Conservation (phyloP, 2,113 vertebrate genomes). For the Hydropotes inermis region DNA sequence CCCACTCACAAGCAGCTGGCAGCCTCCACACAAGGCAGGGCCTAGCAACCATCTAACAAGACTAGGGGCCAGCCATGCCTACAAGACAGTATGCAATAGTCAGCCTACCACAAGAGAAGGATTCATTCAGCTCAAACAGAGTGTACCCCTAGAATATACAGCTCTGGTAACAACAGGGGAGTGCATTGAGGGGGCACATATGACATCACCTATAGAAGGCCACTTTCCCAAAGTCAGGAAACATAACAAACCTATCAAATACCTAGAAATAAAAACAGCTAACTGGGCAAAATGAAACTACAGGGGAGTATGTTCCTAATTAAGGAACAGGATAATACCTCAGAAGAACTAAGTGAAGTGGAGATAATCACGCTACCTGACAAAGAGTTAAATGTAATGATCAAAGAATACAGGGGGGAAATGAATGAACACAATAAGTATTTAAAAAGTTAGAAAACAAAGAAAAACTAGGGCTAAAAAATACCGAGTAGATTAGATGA, state of each 20-base stretch:
- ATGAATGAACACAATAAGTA: background rate
- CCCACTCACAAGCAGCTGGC: background rate
- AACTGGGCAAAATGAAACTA: background rate
- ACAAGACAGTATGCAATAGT: background rate
- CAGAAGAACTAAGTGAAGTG: background rate
- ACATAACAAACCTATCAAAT: background rate
- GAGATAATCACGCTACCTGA: background rate
- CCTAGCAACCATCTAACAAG: background rate
- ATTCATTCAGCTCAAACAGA: background rate
- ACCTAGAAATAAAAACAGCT: background rate
- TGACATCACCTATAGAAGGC: background rate
- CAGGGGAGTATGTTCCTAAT: background rate
- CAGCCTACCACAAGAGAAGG: background rate
- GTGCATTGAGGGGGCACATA: background rate
- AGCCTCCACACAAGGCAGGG: background rate
- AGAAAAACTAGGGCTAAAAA: background rate
- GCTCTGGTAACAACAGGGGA: background rate
- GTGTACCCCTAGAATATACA: background rate
- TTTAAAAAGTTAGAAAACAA: background rate
- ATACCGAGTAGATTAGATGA: background rate
- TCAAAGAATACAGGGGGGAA: background rate
- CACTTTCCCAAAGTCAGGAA: background rate
- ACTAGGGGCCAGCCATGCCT: background rate
- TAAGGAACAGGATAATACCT: background rate
- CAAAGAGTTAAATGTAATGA: background rate